Evolutionary conservation across 2,113 vertebrate genomes (phyloP), one percentile per base, ranked within the genome.

Genomic region (Trinectes maculatus): DNA sequence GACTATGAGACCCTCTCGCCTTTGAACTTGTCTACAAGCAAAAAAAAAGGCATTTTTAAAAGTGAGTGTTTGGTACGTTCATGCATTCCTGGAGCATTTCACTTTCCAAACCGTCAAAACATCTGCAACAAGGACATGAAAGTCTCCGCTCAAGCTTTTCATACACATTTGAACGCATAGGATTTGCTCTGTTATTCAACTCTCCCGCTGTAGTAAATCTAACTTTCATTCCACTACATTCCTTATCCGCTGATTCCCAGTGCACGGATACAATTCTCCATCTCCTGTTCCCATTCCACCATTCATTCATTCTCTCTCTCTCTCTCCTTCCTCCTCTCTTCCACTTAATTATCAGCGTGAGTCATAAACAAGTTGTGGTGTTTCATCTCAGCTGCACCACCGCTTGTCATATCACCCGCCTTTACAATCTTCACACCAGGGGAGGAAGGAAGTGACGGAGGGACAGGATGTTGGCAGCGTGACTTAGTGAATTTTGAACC

Each of bases 111-210:
- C 18, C 19, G 29, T 62, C 31, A 24, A 47, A 72, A 55, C 42
- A 63, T 21, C 40, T n/a, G 6, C 33, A 39, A 56, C 51, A 72
- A 63, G 63, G 51, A 72, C 51, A 55, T 63, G 51, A 63, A 72
- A 49, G 59, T 72, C 55, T 47, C 37, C 57, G 52, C 55, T 57
- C 48, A 61, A 56, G 56, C n/a, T 54, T 12, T 47, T 47, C 22
- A 39, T 19, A 31, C 40, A 10, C 11, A 19, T 13, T 61, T 1
- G 6, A 43, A 39, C 53, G 44, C 19, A 12, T 16, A 52, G 53
- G 59, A 37, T 13, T 58, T 47, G 29, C 24, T 25, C 49, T 75
- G 19, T 40, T 18, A 46, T 31, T 46, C 49, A 49, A 16, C 47
- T n/a, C 3, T 19, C 40, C 15, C 62, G n/a, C 31, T 33, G 13